These are phyloP conservation scores for Drosophila teissieri DNA, from an alignment of 1,140 invertebrate genomes.

Conservation along the genomic window DNA sequence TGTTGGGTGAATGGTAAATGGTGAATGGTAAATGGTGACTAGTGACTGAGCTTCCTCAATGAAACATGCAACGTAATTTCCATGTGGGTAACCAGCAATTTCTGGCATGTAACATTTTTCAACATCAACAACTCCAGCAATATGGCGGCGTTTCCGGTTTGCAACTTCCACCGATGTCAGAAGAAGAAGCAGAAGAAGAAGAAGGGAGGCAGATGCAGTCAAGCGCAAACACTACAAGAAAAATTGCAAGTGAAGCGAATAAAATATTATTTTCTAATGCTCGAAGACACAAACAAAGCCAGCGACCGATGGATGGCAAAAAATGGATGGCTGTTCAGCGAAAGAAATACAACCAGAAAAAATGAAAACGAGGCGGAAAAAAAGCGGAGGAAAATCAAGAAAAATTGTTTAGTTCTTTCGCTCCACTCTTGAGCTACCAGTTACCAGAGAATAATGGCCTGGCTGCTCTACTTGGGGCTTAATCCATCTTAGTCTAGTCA, in stretches of 20 bases:
- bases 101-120: slow-evolving; percentile 83
- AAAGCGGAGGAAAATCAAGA: slow-evolving; percentile 69
- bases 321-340: slow-evolving; percentile 37
- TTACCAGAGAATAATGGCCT: slow-evolving; percentile 34
- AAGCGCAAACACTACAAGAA: slow-evolving; percentile 81
- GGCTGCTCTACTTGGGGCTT: slow-evolving; percentile 68
- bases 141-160: slow-evolving; percentile 60
- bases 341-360: slow-evolving; percentile 12
- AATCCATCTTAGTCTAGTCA: slow-evolving; percentile 84
- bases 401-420: slow-evolving; percentile 71
- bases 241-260: slow-evolving; percentile 82
- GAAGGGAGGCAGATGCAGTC: slow-evolving; percentile 18
- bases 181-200: too few species aligned
- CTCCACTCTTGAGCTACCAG: slow-evolving; percentile 17
- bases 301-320: background rate
- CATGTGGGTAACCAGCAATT: slow-evolving; percentile 83
- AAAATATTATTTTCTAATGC: slow-evolving; percentile 84
- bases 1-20: background rate
- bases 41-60: slow-evolving; percentile 42
- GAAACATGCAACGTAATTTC: slow-evolving; percentile 82
- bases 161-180: slow-evolving; percentile 1
- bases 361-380: slow-evolving; percentile 22
- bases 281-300: slow-evolving; percentile 58
- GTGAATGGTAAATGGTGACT: too few species aligned
- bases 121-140: slow-evolving; percentile 83